phyloP scores from a whole-genome alignment of 2,888 invertebrate species.

The Plemyria rubiginata region DNA sequence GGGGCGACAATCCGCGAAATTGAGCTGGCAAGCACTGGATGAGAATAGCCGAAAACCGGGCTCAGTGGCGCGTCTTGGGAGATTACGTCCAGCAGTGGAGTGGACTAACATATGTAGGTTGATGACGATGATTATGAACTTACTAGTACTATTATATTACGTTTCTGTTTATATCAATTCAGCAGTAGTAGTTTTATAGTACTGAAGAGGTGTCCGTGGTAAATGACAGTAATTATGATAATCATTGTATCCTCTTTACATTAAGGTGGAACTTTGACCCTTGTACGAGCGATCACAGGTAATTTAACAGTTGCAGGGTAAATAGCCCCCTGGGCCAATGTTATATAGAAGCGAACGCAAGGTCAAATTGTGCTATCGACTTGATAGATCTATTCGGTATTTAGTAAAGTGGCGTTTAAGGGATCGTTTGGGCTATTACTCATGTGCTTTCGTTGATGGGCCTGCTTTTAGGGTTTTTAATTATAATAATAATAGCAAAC shows the following conservation, averaged over 20 bases:
- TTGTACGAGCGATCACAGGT: background rate
- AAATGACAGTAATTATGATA: too few species aligned
- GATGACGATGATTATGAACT: too few species aligned
- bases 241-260: background rate
- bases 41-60: too few species aligned
- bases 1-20: too few species aligned
- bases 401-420: conserved; percentile 23
- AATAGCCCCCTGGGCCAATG: conserved; percentile 7
- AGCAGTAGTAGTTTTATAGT: too few species aligned
- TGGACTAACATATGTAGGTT: too few species aligned
- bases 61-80: too few species aligned
- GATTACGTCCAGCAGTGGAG: too few species aligned
- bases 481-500: background rate
- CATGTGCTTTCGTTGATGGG: conserved; percentile 12
- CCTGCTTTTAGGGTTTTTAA: background rate
- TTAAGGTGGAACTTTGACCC: background rate
- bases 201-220: too few species aligned
- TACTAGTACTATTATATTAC: too few species aligned
- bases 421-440: conserved; percentile 18
- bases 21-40: too few species aligned
- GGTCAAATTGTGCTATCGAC: conserved; percentile 22
- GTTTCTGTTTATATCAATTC: too few species aligned
- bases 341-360: conserved; percentile 13
- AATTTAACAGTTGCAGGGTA: conserved; percentile 2
- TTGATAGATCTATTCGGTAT: conserved; percentile 21